These are phyloP conservation scores for Pseudomyrmex cubaensis DNA, from an alignment of 1,140 invertebrate species.

Conservation along the genomic window DNA sequence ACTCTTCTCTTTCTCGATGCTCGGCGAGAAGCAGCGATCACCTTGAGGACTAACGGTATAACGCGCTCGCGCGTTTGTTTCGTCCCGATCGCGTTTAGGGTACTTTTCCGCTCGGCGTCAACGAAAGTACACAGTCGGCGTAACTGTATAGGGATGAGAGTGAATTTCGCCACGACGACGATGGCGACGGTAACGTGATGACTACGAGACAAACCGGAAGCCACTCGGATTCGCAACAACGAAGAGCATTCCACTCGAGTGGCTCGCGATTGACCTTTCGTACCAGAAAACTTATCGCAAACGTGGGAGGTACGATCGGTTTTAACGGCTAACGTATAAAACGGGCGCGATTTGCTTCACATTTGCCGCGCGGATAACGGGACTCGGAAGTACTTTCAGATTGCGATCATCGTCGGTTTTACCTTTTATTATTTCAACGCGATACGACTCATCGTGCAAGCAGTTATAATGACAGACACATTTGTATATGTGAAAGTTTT, in stretches of 20 bases:
- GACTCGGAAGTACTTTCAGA: slow-evolving; percentile 13
- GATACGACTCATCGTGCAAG: too few relatives aligned
- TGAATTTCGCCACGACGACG: slow-evolving; percentile 72
- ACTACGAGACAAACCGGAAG: slow-evolving; percentile 2
- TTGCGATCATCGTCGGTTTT: slow-evolving; percentile 8
- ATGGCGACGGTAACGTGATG: neutral
- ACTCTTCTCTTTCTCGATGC: neutral
- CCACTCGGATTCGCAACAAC: neutral
- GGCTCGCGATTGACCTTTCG: slow-evolving; percentile 49
- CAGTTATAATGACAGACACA: too few relatives aligned
- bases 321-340: slow-evolving; percentile 16
- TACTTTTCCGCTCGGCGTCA: slow-evolving; percentile 74
- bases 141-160: slow-evolving; percentile 75
- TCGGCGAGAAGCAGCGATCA: slow-evolving; percentile 68
- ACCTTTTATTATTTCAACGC: neutral
- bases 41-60: slow-evolving; percentile 76
- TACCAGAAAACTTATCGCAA: slow-evolving; percentile 51
- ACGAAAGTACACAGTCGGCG: slow-evolving; percentile 68
- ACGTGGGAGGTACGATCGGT: slow-evolving; percentile 40
- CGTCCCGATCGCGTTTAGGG: slow-evolving; percentile 75
- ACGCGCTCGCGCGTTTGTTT: slow-evolving; percentile 67
- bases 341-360: slow-evolving; percentile 25
- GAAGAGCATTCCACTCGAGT: neutral
- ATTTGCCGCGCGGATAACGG: slow-evolving; percentile 38
- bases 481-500: too few relatives aligned